A percentile compares a stretch with the other conserved stretches of the same genome.
phyloP scores from a whole-genome alignment of 2,888 invertebrate species.

The Listrodromus nycthemerus region DNA sequence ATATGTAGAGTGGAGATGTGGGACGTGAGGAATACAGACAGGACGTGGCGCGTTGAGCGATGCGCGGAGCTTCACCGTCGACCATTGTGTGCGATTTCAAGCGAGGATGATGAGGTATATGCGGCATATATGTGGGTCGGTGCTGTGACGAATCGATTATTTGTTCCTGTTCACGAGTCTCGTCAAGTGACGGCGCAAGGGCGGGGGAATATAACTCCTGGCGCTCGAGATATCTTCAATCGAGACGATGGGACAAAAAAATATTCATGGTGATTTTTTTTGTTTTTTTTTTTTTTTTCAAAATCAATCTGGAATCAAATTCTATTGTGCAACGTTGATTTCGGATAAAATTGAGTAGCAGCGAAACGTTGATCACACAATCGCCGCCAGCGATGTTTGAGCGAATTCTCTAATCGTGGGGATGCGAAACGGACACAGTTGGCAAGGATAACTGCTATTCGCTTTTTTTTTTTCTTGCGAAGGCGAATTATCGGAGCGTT shows the following conservation, averaged over 20 bases:
- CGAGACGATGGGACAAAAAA: slow-evolving; percentile 17
- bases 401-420: too few relatives aligned
- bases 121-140: slow-evolving; percentile 48
- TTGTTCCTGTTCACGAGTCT: slow-evolving; percentile 60
- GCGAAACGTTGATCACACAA: too few relatives aligned
- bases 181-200: slow-evolving; percentile 34
- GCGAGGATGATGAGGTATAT: slow-evolving; percentile 41
- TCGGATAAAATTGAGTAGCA: too few relatives aligned
- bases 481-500: too few relatives aligned
- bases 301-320: background rate
- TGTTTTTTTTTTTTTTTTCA: background rate
- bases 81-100: slow-evolving; percentile 50
- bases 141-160: slow-evolving; percentile 65
- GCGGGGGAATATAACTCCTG: slow-evolving; percentile 18
- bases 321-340: too few relatives aligned
- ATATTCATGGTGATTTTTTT: background rate
- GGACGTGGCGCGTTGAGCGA: slow-evolving; percentile 25
- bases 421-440: too few relatives aligned
- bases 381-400: too few relatives aligned
- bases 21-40: slow-evolving; percentile 3
- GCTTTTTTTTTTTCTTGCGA: too few relatives aligned
- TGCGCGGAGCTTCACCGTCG: slow-evolving; percentile 29
- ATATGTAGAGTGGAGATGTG: slow-evolving; percentile 7
- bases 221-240: slow-evolving; percentile 20
- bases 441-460: too few relatives aligned